Conservation (phyloP, 2,113 vertebrate genomes). For the Melanostigma gelatinosum region DNA sequence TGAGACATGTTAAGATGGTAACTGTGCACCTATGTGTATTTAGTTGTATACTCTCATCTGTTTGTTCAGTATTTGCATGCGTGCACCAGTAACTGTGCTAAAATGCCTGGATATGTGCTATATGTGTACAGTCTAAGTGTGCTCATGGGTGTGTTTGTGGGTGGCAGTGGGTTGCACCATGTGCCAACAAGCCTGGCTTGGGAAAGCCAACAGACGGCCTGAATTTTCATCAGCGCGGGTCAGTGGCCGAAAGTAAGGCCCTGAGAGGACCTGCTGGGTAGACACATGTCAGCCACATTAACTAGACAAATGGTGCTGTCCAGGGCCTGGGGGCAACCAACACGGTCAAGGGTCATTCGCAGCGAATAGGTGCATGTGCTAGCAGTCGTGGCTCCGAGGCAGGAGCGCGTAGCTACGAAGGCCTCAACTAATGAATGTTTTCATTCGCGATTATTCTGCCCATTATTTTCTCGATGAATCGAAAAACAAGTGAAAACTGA, state of each 20-base stretch:
- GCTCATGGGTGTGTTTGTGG: constrained; percentile 10
- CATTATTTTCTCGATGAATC: not conserved
- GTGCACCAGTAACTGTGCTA: constrained; percentile 10
- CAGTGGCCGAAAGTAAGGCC: constrained; percentile 67
- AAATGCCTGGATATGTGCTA: constrained; percentile 10
- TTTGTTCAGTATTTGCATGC: constrained; percentile 4
- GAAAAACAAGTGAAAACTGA: not conserved
- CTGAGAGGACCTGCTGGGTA: constrained; percentile 73
- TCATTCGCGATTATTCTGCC: not conserved
- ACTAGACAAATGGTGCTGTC: constrained; percentile 66
- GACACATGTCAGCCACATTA: constrained; percentile 72
- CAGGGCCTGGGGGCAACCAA: constrained; percentile 41
- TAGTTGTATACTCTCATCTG: not conserved
- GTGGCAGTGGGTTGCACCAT: constrained; percentile 22
- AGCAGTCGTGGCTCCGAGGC: constrained; percentile 6
- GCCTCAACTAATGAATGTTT: not conserved
- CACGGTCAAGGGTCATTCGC: constrained; percentile 62
- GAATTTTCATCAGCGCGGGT: constrained; percentile 64
- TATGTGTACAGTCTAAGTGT: constrained; percentile 29
- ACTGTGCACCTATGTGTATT: constrained; percentile 10
- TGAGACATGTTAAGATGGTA: constrained; percentile 45
- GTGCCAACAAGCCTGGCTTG: constrained; percentile 63
- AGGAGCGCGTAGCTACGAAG: not conserved
- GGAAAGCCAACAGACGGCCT: constrained; percentile 69
- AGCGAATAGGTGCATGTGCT: constrained; percentile 17